Evolutionary conservation across 2,113 vertebrate genomes (phyloP), one percentile per base, ranked within the genome.

Genomic region (Bothrops jararaca): DNA sequence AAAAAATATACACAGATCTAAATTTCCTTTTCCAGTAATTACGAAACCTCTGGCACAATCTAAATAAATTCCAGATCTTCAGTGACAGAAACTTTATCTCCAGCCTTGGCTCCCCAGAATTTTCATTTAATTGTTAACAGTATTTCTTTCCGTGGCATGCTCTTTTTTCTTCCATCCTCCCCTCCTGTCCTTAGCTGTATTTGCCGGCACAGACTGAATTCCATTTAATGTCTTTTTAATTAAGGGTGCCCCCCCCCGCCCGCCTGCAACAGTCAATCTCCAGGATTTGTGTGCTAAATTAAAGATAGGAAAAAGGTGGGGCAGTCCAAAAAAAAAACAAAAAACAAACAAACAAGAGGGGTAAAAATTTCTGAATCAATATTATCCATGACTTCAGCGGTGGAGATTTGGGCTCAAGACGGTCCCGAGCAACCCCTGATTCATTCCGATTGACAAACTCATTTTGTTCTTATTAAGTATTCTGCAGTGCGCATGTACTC

Each of bases 381-480:
- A 5, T 26, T 50, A 56, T 24, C 9, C 10, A 23, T 12, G 45
- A 11, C 1, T 60, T 13, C 80, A 34, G 1, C 4, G 0, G 0
- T 18, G n/a, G 48, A 92, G 91, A 0, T 10, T 1, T 74, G n/a
- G 69, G n/a, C 60, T 90, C 87, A 93, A 45, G 74, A 39, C 0
- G 0, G 45, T 1, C 1, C 48, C 13, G 69, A n/a, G 2, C 9
- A 0, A 1, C 20, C 91, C 45, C 88, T 89, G 54, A 91, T 92
- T 94, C 45, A 52, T 54, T 29, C 45, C 34, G 48, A 22, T 3
- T 90, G 53, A 85, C 0, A 64, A 92, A n/a, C 24, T 86, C 2
- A 0, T 6, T 74, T 86, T n/a, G 89, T 52, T 69, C 24, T 39
- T 0, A 0, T 23, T 23, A 1, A 69, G 0, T 0, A 0, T 20